Evolutionary conservation across 1,140 invertebrate species (phyloP).

Genomic region (Hylyphantes graminicola): DNA sequence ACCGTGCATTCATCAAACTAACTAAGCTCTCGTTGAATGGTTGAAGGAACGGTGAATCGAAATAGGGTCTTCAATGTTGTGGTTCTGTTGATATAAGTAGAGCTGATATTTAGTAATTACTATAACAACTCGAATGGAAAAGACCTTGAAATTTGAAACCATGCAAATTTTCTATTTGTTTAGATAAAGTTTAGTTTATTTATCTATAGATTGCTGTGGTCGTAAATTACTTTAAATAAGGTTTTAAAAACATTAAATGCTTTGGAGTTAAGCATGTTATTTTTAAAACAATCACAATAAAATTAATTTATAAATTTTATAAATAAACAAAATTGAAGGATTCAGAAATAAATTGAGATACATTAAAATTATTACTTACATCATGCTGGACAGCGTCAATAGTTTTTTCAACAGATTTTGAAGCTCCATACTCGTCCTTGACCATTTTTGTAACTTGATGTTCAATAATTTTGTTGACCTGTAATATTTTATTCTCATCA

Average conservation of each 20-base stretch:
- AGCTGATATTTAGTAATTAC: too few species aligned
- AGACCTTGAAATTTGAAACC: too few species aligned
- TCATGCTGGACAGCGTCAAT: constrained; percentile 77
- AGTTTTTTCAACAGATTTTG: constrained; percentile 72
- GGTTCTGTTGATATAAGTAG: too few species aligned
- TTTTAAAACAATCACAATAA: background rate
- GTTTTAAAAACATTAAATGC: background rate
- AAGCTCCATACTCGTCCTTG: constrained; percentile 76
- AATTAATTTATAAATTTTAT: background rate
- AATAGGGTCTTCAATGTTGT: too few species aligned
- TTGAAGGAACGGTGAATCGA: too few species aligned
- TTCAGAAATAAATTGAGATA: background rate
- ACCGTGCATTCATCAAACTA: too few species aligned
- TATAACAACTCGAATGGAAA: too few species aligned
- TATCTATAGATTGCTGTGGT: too few species aligned
- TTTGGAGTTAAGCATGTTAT: background rate
- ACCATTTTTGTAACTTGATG: constrained; percentile 76
- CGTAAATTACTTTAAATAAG: too few species aligned
- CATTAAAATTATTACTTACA: constrained; percentile 67
- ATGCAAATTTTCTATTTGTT: too few species aligned
- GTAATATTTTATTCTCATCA: background rate
- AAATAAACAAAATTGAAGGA: background rate
- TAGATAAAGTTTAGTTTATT: too few species aligned
- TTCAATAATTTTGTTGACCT: constrained; percentile 74
- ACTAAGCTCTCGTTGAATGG: too few species aligned